Conservation (phyloP, 2,797 vertebrate species). For the Podarcis siculus region DNA sequence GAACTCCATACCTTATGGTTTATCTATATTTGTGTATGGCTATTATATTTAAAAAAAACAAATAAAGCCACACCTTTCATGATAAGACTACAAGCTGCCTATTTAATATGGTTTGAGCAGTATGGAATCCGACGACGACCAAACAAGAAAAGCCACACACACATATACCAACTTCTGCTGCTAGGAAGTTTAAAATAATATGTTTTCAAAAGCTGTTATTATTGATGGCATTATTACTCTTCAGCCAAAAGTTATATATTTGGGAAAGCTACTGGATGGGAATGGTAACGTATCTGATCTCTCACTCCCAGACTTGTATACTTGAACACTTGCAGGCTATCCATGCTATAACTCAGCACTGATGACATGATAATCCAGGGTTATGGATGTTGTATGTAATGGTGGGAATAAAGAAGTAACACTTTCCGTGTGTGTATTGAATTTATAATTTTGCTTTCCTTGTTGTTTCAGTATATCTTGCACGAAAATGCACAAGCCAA, state of each 20-base stretch:
- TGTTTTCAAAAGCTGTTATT: neutral
- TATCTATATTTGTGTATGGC: neutral
- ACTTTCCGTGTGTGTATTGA: neutral
- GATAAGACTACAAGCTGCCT: neutral
- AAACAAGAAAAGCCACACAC: neutral
- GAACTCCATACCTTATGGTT: neutral
- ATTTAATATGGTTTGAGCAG: neutral
- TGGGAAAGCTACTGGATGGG: neutral
- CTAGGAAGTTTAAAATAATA: constrained; percentile 22
- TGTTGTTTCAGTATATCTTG: neutral
- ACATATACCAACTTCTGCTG: neutral
- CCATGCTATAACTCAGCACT: constrained; percentile 10
- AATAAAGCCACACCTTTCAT: neutral
- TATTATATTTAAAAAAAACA: constrained; percentile 9
- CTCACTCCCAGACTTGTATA: constrained; percentile 13
- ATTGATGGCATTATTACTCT: constrained; percentile 21
- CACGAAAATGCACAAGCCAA: neutral
- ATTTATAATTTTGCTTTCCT: constrained; percentile 15
- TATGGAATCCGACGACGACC: neutral
- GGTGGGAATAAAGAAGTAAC: constrained; percentile 19
- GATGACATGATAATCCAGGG: constrained; percentile 38
- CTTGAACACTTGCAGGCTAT: constrained; percentile 14
- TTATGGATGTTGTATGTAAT: constrained; percentile 1
- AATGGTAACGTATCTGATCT: constrained; percentile 16
- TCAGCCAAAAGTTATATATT: constrained; percentile 38